Conservation (phyloP, 2,797 vertebrate species). For the Pseudomugil gertrudae region DNA sequence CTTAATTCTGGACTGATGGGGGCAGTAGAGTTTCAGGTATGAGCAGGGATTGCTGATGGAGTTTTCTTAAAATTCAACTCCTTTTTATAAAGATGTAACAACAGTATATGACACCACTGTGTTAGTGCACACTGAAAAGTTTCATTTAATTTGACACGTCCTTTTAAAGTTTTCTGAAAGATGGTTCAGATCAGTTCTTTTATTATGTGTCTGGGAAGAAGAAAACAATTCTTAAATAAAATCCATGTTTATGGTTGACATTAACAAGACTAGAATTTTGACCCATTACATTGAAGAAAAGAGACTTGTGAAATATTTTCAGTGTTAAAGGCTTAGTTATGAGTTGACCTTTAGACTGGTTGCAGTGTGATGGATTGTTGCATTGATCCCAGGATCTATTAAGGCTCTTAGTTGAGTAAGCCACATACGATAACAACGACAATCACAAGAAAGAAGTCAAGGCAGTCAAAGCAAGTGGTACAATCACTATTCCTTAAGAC, state of each 20-base stretch:
- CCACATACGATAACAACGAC: not conserved
- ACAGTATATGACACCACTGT: not conserved
- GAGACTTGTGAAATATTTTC: not conserved
- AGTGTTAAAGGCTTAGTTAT: conserved; percentile 1
- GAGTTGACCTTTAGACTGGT: conserved; percentile 19
- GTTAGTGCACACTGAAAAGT: not conserved
- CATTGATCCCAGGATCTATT: conserved; percentile 25
- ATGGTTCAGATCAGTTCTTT: not conserved
- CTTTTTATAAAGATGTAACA: not conserved
- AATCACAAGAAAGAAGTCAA: conserved; percentile 31
- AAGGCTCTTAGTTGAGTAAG: conserved; percentile 3
- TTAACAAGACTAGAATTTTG: not conserved
- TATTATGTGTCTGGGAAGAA: not conserved
- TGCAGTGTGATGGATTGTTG: not conserved
- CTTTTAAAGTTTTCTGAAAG: not conserved
- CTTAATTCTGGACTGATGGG: conserved; percentile 46
- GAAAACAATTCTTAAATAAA: not conserved
- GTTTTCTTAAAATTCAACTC: not conserved
- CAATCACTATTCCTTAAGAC: not conserved
- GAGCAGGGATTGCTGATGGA: conserved; percentile 1
- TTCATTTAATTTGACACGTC: not conserved
- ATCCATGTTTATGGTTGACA: not conserved
- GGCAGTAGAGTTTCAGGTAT: conserved; percentile 46
- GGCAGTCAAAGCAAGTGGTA: conserved; percentile 29
- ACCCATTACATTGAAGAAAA: not conserved